Evolutionary conservation across 1,140 invertebrate species (phyloP), one percentile per base, ranked within the genome.

Genomic region (Prorops nasuta): DNA sequence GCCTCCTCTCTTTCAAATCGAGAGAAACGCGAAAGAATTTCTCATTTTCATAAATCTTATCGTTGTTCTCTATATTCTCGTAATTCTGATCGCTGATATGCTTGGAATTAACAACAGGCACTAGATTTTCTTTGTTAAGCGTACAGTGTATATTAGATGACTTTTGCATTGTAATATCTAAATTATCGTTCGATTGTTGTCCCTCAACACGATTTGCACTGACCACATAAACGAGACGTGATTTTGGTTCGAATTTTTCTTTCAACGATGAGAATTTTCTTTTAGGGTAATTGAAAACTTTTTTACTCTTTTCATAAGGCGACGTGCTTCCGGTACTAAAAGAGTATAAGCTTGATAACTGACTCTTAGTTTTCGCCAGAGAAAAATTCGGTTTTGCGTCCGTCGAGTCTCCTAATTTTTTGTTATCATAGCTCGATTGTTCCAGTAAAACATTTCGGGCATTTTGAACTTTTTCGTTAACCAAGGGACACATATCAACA

Each of bases 181-280:
- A 28, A 10, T 6, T 28, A 28, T 28, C 24, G 24, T 28, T 28
- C 24, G 4, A 10, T 34, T 56, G 66, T 39, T 62, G 48, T 56
- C 62, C 56, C 54, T 63, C 42, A 7, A 40, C 19, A 14, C 50
- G 45, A 32, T 49, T 52, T 7, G 54, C 51, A 16, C 46, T 56
- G 57, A 80, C 49, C 71, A 71, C 49, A 64, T 77, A 72, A 72
- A 76, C 67, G 48, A 77, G 65, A 44, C 74, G 74, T 34, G 69
- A 61, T 67, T 79, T 78, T 20, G 80, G 74, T 68, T 85, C 83
- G 64, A 84, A 84, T 52, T 75, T 78, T 56, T 85, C 83, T 49
- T 81, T 74, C 18, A 84, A 58, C 38, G 84, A 69, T 7, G 83
- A 84, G 66, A 84, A 83, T 63, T 84, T 84, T 60, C 82, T 69